Evolutionary conservation across 1,140 invertebrate species (phyloP), one percentile per base, ranked within the genome.

Genomic region (Cyphomyrmex costatus): DNA sequence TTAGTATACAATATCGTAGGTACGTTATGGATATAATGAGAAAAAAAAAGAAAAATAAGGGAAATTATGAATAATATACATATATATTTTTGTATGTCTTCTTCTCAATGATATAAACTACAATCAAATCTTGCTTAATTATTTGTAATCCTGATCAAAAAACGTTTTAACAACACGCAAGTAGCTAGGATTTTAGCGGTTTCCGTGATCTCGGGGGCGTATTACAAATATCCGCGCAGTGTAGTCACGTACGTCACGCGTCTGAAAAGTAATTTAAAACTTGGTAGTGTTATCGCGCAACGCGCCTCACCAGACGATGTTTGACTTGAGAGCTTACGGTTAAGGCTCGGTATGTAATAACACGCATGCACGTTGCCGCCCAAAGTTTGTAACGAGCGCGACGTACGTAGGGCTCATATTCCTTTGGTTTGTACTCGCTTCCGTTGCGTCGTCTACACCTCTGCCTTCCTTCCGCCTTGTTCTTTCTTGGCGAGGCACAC

Each of bases 271-370:
- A 91, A 91, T 92, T 90, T 88, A 92, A 91, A 91, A 91, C 79
- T 90, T 89, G 60, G 74, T 53, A 42, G 60, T 78, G 71, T 71
- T 88, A 88, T 80, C 56, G 83, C 63, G 36, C 36, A 49, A 27
- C 21, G 86, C 68, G 68, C 84, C 73, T 82, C 58, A 42, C 66
- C 61, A 61, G 87, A 68, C 89, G 84, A 80, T 90, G 90, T 92
- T 92, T 91, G 87, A 87, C 86, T 88, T 88, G 65, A 61, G 65
- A 89, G 88, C 88, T 92, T 87, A 91, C 61, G 88, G 88, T 88
- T 92, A 89, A 92, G 88, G 89, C 91, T 65, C 84, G 61, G 88
- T 61, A 87, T 86, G 92, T 92, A 92, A 92, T 92, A 92, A 92
- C 88, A 89, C 87, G 88, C 88, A 89, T 88, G 88, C 86, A 92